Evolutionary conservation across 2,113 vertebrate species (phyloP).

Genomic region (Amphiprion ocellaris): DNA sequence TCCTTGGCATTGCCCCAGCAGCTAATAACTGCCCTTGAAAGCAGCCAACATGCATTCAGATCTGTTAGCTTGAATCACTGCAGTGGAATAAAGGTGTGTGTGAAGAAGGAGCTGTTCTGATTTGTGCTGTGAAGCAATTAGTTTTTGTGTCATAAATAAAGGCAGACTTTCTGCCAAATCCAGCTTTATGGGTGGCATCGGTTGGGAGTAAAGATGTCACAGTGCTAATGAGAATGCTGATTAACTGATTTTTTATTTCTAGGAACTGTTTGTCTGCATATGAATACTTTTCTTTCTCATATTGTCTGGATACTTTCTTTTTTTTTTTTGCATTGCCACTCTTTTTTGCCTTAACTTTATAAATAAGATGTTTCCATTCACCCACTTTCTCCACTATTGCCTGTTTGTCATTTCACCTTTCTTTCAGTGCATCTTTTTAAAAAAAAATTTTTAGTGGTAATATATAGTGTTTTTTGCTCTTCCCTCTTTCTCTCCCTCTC

Average conservation of each 20-base stretch:
- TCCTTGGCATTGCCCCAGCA: not conserved
- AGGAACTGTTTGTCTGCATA: not conserved
- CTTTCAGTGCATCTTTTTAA: not conserved
- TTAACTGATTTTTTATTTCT: slow-evolving; percentile 37
- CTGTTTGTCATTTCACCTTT: slow-evolving; percentile 7
- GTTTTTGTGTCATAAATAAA: slow-evolving; percentile 27
- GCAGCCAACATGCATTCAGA: slow-evolving; percentile 1
- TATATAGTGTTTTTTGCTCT: slow-evolving; percentile 6
- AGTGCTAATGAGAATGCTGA: slow-evolving; percentile 25
- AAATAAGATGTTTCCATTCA: slow-evolving; percentile 12
- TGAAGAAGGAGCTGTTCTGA: not conserved
- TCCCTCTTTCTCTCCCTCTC: not conserved
- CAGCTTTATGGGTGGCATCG: slow-evolving; percentile 11
- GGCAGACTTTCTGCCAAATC: slow-evolving; percentile 12
- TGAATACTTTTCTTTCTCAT: not conserved
- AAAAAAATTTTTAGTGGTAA: slow-evolving; percentile 32
- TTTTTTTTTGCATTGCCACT: not conserved
- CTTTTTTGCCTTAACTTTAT: not conserved
- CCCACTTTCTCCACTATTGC: slow-evolving; percentile 2
- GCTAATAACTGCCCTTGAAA: slow-evolving; percentile 13
- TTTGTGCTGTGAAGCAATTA: slow-evolving; percentile 13
- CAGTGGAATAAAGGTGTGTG: not conserved
- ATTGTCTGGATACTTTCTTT: not conserved
- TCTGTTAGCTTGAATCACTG: slow-evolving; percentile 9
- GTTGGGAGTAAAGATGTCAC: slow-evolving; percentile 11